A percentile compares a stretch with the other conserved stretches of the same genome.
These are phyloP conservation scores for Cyanocitta stelleri DNA, from an alignment of 2,113 vertebrate genomes.

Conservation along the genomic window DNA sequence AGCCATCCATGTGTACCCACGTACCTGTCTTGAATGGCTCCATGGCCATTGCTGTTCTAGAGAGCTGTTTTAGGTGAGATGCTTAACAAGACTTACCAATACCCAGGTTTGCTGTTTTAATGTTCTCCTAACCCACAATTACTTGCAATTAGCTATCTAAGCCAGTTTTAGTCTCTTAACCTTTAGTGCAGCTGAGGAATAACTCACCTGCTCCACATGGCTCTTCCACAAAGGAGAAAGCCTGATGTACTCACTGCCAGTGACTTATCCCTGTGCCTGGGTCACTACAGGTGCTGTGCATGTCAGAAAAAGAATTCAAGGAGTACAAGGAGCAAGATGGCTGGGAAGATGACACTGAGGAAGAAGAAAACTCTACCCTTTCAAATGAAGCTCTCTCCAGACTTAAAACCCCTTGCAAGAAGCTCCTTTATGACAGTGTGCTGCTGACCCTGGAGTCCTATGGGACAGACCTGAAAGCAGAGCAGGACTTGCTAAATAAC, in stretches of 20 bases:
- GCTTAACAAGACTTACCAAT: not conserved
- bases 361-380: slow-evolving; percentile 70
- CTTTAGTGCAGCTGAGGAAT: not conserved
- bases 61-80: not conserved
- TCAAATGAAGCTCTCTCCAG: slow-evolving; percentile 73
- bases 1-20: fast-evolving
- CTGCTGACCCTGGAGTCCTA: slow-evolving; percentile 76
- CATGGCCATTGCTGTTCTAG: not conserved
- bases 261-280: not conserved
- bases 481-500: slow-evolving; percentile 71
- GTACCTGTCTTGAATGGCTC: not conserved
- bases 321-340: slow-evolving; percentile 81
- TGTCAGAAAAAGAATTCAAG: slow-evolving; percentile 83
- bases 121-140: not conserved
- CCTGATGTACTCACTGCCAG: not conserved
- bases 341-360: slow-evolving; percentile 74
- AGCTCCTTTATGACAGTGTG: slow-evolving; percentile 74
- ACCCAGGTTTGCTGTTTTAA: not conserved
- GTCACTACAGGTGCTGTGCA: slow-evolving; percentile 80
- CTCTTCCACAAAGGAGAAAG: not conserved
- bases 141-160: not conserved
- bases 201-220: fast-evolving
- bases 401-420: slow-evolving; percentile 75
- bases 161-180: not conserved
- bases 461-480: slow-evolving; percentile 62